phyloP scores from a whole-genome alignment of 2,113 vertebrate genomes.

The Antigone vipio region DNA sequence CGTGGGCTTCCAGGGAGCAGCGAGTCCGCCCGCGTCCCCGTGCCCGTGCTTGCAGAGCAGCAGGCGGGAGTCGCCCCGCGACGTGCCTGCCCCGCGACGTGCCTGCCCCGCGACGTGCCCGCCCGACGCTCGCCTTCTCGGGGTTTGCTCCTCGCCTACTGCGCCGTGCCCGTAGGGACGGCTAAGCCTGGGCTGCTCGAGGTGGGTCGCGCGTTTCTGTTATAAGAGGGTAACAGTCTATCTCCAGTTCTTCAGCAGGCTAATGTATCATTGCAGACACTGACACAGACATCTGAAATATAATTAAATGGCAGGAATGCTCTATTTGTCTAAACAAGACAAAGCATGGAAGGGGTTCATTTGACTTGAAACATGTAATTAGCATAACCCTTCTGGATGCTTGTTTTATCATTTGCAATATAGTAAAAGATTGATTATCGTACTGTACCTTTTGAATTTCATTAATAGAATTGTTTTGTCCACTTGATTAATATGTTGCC shows the following conservation, averaged over 20 bases:
- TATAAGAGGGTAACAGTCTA: neutral
- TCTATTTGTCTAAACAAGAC: conserved; percentile 58
- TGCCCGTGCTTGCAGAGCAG: accelerated
- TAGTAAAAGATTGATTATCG: conserved; percentile 62
- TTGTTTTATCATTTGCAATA: conserved; percentile 70
- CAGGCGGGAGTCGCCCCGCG: accelerated
- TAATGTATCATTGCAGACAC: conserved; percentile 28
- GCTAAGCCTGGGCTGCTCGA: neutral
- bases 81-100: neutral
- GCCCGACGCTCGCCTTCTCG: too few relatives aligned
- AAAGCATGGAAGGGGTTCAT: conserved; percentile 43
- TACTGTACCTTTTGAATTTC: conserved; percentile 63
- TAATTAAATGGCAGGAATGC: conserved; percentile 36
- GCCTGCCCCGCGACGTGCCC: too few relatives aligned
- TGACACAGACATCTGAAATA: conserved; percentile 37
- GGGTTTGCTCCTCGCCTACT: accelerated
- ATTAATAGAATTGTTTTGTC: conserved; percentile 70
- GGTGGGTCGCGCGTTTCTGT: neutral
- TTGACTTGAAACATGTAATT: conserved; percentile 64
- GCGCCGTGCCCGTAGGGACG: accelerated
- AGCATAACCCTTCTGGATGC: conserved; percentile 68
- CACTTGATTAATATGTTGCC: conserved; percentile 67
- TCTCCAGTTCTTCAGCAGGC: neutral
- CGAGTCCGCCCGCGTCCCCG: accelerated
- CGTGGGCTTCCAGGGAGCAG: accelerated